Percentiles rank a stretch among this genome's conserved stretches.
phyloP scores from a whole-genome alignment of 2,113 vertebrate genomes.

The Capreolus pygargus region DNA sequence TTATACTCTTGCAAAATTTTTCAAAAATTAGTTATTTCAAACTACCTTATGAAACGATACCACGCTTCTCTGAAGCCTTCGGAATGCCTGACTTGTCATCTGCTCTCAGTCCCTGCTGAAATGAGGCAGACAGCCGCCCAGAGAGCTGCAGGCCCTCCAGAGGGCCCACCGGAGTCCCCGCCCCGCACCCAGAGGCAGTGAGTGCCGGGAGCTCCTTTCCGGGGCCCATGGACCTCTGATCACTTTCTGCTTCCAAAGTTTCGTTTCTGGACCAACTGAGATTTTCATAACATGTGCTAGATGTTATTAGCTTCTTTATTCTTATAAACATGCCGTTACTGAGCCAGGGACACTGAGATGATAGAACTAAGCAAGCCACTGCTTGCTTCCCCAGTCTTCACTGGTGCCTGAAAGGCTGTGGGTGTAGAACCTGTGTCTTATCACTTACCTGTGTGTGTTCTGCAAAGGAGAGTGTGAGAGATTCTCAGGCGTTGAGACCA shows the following conservation, averaged over 20 bases:
- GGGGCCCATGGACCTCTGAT: not conserved
- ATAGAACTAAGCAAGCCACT: accelerated
- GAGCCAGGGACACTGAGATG: not conserved
- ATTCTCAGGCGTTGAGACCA: not conserved
- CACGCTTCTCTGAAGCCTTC: not conserved
- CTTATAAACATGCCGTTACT: not conserved
- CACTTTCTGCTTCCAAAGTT: accelerated
- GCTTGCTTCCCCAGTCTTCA: not conserved
- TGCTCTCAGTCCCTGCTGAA: not conserved
- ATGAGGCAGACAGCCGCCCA: too few relatives aligned
- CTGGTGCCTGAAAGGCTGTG: accelerated
- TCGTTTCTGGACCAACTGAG: not conserved
- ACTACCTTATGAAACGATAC: not conserved
- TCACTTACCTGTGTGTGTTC: accelerated
- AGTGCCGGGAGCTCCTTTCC: accelerated
- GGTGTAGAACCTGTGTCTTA: not conserved
- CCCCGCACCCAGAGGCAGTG: accelerated
- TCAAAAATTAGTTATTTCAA: not conserved
- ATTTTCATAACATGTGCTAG: not conserved
- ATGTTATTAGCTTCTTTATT: not conserved
- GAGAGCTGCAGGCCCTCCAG: not conserved
- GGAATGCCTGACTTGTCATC: not conserved
- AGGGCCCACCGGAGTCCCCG: accelerated
- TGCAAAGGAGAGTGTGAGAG: not conserved
- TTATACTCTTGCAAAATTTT: not conserved